Base-by-base conservation (phyloP, 2,888 invertebrate species). In the Piscicola geometra region DNA sequence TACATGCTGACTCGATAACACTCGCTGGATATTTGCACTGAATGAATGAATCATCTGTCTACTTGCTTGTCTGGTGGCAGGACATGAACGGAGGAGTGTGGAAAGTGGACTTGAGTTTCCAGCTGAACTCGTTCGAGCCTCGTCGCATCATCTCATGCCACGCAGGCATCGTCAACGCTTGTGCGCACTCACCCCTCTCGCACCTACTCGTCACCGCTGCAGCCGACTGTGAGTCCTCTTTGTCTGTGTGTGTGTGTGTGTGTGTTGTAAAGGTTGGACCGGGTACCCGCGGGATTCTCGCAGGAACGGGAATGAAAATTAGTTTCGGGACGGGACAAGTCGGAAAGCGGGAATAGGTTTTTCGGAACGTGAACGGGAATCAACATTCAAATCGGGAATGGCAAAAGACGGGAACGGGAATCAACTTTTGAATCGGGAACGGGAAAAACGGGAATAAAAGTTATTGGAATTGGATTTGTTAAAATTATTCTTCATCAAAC, bases 11-110 rank as follows among this genome's bases (percentile, higher is more conserved):
- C 52, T 50, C 15, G 52, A 50, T 21, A 15, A 50, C 15, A 50
- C 52, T 18, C 15, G 15, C 21, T 47, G 12, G 47, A 30, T 21
- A 47, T 28, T 30, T 15, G 33, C 12, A 18, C 30, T 41, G n/a
- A n/a, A n/a, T n/a, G n/a, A n/a, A n/a, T n/a, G n/a, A 36, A 21
- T 35, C 15, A 36, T 47, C 30, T 56, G 30, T 21, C 18, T 18
- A 66, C 21, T 35, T 9, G 32, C 21, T 47, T 60, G 28, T 56
- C 32, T 47, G n/a, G 35, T n/a, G n/a, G n/a, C n/a, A 93, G 92
- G 94, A 94, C 86, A 92, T 90, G 0, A 91, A 90, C 79, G 94
- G 94, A 21, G 93, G 92, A 0, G 88, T 94, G 71, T 92, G 92
- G 91, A 84, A 88, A 56, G 87, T 91, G 66, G 91, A 91, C 81